Evolutionary conservation across 2,888 invertebrate species (phyloP), one percentile per base, ranked within the genome.

Genomic region (Galeruca laticollis): DNA sequence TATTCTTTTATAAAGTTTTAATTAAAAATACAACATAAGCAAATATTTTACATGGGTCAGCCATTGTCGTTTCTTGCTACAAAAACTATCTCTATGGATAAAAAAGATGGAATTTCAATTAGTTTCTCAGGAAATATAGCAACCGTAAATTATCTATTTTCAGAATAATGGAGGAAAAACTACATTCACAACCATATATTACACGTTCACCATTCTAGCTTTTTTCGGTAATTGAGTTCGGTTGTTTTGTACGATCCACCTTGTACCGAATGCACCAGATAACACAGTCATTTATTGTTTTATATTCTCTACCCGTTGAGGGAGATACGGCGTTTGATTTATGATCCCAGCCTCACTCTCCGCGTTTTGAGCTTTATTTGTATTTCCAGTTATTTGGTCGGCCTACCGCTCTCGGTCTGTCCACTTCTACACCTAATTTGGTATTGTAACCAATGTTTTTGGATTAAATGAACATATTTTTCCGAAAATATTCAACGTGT

Each of bases 201-300:
- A 5, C 3, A 26, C 26, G 26, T 26, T 26, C 26, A 26, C 6
- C 6, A 26, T 26, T 26, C 6, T 6, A 26, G 26, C 6, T 26
- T 26, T 26, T 26, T 26, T 26, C 26, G 26, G 26, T 5, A 26
- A 26, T 26, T 5, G 6, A 26, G 26, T 26, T 26, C 6, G 26
- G 6, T n/a, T 26, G 26, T 26, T 26, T 26, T 26, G 26, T 26
- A 26, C 2, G 26, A 26, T 51, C 20, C 51, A 51, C 51, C 51
- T 18, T 51, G 51, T 51, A 51, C 51, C 15, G 15, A 51, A 51
- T 77, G 72, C 73, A 75, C 51, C 51, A 18, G 77, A 79, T 79
- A 78, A 79, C 77, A 77, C 75, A 73, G 75, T 73, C 75, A 76
- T 76, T 80, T 78, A 79, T 80, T 80, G 80, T 80, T 80, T 80